Evolutionary conservation across 2,797 vertebrate genomes (phyloP).

Genomic region (Lagorchestes hirsutus): DNA sequence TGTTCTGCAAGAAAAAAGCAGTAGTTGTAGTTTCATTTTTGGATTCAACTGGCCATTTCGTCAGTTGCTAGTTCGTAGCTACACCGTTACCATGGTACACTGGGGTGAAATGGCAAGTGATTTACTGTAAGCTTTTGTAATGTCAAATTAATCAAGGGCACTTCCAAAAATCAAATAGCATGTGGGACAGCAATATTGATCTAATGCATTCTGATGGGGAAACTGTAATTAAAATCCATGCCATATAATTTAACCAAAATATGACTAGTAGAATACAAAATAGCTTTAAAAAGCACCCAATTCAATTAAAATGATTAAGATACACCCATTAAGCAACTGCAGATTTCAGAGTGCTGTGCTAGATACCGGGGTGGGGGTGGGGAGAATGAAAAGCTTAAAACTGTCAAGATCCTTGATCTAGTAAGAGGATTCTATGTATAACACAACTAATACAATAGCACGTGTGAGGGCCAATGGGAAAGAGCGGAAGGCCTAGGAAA

Average conservation of each 20-base stretch:
- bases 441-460: neutral
- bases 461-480: neutral
- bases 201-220: neutral
- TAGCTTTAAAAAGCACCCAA: neutral
- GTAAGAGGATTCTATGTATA: neutral
- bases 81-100: neutral
- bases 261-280: neutral
- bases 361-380: neutral
- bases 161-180: conserved; percentile 2
- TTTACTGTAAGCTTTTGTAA: conserved; percentile 12
- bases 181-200: neutral
- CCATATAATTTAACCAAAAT: neutral
- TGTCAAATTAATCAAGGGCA: neutral
- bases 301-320: neutral
- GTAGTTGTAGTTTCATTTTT: neutral
- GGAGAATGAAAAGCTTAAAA: neutral
- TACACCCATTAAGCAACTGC: neutral
- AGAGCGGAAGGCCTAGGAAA: neutral
- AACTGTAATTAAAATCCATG: conserved; percentile 18
- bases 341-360: neutral
- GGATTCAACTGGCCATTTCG: neutral
- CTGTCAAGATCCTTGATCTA: neutral
- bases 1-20: neutral
- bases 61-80: neutral
- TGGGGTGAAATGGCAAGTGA: conserved; percentile 1